These are phyloP conservation scores for Bubo bubo DNA, from an alignment of 2,113 vertebrate genomes.

Conservation along the genomic window DNA sequence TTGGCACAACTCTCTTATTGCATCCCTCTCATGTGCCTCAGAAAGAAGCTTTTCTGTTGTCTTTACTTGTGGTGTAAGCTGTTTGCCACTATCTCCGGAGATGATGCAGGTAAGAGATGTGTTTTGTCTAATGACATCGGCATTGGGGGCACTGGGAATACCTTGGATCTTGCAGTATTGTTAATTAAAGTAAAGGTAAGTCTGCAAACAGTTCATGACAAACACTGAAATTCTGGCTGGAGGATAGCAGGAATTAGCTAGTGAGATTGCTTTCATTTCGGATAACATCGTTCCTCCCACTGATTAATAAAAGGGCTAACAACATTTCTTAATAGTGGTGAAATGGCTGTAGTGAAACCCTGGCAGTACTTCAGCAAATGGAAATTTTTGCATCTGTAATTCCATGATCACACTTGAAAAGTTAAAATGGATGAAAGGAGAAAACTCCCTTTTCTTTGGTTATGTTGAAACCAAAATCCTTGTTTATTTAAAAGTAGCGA, in stretches of 20 bases:
- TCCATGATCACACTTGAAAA: not conserved
- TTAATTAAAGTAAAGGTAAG: conserved; percentile 7
- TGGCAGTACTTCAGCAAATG: not conserved
- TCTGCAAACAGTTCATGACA: not conserved
- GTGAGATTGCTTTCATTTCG: not conserved
- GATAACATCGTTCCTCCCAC: not conserved
- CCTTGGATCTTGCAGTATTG: not conserved
- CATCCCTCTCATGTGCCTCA: not conserved
- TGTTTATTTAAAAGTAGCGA: not conserved
- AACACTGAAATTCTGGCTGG: not conserved
- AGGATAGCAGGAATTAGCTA: not conserved
- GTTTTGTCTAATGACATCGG: not conserved
- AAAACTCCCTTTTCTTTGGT: not conserved
- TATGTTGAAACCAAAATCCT: not conserved
- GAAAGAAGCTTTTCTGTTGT: not conserved
- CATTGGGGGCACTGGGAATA: rapidly evolving
- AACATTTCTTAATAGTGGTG: not conserved
- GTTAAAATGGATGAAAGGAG: not conserved
- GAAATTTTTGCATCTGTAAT: not conserved
- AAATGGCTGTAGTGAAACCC: not conserved
- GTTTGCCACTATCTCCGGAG: not conserved
- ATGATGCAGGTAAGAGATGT: not conserved
- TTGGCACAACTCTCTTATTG: not conserved
- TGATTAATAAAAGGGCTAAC: not conserved
- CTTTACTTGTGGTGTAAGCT: not conserved